Evolutionary conservation across 2,113 vertebrate genomes (phyloP).

Genomic region (Falcunculus frontatus): DNA sequence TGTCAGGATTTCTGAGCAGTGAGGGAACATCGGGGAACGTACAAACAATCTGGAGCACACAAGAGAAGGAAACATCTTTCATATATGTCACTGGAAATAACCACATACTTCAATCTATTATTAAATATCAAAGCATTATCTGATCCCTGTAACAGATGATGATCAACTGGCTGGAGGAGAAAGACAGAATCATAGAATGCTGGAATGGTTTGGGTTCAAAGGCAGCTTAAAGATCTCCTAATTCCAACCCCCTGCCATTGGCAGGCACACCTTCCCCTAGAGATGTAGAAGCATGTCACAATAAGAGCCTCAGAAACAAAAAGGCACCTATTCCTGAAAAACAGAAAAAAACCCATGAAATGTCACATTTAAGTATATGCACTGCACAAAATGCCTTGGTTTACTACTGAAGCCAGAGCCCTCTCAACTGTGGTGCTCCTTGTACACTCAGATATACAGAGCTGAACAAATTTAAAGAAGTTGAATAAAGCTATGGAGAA

Average conservation of each 20-base stretch:
- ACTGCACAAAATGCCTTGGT: not conserved
- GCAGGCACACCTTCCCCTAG: not conserved
- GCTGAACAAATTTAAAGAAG: not conserved
- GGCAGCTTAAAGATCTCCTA: not conserved
- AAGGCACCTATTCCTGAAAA: not conserved
- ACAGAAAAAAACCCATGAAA: not conserved
- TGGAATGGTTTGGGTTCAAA: not conserved
- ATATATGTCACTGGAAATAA: not conserved
- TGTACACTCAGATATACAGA: not conserved
- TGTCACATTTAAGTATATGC: not conserved
- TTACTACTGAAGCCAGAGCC: not conserved
- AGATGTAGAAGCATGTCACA: not conserved
- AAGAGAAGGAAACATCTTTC: not conserved
- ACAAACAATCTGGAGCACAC: not conserved
- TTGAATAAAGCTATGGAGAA: not conserved
- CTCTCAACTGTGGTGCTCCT: accelerated
- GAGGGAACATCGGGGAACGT: accelerated
- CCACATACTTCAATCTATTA: not conserved
- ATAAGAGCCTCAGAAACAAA: not conserved
- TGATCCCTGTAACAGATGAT: not conserved
- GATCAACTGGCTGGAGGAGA: not conserved
- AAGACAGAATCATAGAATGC: not conserved
- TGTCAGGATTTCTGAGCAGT: not conserved
- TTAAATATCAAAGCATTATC: not conserved
- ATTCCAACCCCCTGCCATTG: not conserved